A percentile compares a stretch with the other conserved stretches of the same genome.
Evolutionary conservation across 2,888 invertebrate genomes (phyloP).

Genomic region (Spilosoma lubricipeda): DNA sequence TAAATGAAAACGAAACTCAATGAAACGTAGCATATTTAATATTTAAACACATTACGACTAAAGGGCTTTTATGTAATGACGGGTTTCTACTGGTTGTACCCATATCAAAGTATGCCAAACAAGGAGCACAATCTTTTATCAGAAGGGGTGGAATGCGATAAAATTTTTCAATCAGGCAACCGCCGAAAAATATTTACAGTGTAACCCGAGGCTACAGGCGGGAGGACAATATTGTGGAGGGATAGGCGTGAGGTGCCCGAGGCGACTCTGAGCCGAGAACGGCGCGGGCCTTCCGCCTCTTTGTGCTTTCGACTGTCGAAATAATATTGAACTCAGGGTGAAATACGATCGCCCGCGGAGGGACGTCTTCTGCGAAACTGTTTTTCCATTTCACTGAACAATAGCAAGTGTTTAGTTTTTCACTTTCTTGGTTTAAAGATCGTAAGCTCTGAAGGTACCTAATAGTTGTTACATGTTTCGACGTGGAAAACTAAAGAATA

Average conservation of each 20-base stretch:
- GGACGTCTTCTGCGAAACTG: constrained; percentile 78
- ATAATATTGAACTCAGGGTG: constrained; percentile 84
- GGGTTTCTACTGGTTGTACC: constrained; percentile 58
- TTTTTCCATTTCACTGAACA: constrained; percentile 83
- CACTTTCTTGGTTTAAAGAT: constrained; percentile 66
- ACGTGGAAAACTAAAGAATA: constrained; percentile 34
- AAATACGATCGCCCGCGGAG: constrained; percentile 82
- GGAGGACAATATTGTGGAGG: constrained; percentile 84
- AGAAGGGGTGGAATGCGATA: constrained; percentile 79
- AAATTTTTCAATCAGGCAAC: constrained; percentile 84
- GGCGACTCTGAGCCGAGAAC: constrained; percentile 68
- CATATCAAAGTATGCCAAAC: constrained; percentile 68
- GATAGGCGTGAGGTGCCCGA: constrained; percentile 76
- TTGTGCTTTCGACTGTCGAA: constrained; percentile 81
- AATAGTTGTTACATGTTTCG: constrained; percentile 47
- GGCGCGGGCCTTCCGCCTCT: constrained; percentile 79
- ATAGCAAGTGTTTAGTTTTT: constrained; percentile 77
- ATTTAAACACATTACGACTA: constrained; percentile 25
- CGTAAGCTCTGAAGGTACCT: constrained; percentile 57
- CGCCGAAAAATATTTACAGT: constrained; percentile 85
- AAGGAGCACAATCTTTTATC: constrained; percentile 79
- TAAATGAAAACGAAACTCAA: constrained; percentile 2
- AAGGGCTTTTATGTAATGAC: constrained; percentile 26
- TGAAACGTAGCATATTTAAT: constrained; percentile 7
- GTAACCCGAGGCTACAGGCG: constrained; percentile 80